A percentile compares a stretch with the other conserved stretches of the same genome.
Conservation (phyloP, 1,140 invertebrate species). For the Procambarus virginalis region DNA sequence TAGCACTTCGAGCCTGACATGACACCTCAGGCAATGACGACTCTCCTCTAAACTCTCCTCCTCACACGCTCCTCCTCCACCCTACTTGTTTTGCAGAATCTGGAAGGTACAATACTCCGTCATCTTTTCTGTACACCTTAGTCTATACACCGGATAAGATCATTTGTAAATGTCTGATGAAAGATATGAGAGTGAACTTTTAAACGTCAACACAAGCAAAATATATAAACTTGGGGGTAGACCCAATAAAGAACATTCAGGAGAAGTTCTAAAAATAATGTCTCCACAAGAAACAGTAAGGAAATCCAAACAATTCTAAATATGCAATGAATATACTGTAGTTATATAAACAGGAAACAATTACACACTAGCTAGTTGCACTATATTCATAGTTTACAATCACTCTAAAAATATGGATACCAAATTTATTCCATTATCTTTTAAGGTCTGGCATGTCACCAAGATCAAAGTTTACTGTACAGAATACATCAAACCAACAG, state of each 20-base stretch:
- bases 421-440: no score
- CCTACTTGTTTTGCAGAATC: constrained; percentile 36
- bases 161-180: no score
- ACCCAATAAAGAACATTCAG: not conserved
- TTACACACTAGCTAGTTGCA: no score
- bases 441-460: no score
- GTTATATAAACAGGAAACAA: no score
- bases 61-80: constrained; percentile 64
- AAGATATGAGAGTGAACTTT: not conserved
- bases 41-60: constrained; percentile 62
- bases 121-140: not conserved
- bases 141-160: not conserved
- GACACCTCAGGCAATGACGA: constrained; percentile 43
- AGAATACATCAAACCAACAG: no score
- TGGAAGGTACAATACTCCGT: constrained; percentile 33
- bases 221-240: not conserved
- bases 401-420: no score
- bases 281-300: no score
- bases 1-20: constrained; percentile 80
- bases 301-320: no score
- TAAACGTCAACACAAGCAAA: not conserved
- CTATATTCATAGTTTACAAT: no score
- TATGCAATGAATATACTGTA: no score
- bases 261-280: not conserved
- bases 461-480: no score